phyloP scores from a whole-genome alignment of 2,797 vertebrate genomes.

The Cynopterus sphinx region DNA sequence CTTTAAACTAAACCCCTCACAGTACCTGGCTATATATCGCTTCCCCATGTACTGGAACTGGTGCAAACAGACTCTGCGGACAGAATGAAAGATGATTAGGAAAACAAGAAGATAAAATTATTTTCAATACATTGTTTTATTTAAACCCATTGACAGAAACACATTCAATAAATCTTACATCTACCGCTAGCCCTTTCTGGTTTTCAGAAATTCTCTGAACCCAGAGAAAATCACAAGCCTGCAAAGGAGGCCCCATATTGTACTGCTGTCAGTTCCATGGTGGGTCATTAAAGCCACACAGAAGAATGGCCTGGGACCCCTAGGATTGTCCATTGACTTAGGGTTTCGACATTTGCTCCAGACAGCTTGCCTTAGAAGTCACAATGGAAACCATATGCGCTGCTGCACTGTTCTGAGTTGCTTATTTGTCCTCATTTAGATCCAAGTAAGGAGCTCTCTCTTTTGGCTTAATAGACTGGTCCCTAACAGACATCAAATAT shows the following conservation, averaged over 20 bases:
- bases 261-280: rapidly evolving
- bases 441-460: not conserved
- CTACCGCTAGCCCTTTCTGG: not conserved
- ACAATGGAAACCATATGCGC: rapidly evolving
- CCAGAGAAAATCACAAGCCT: not conserved
- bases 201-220: not conserved
- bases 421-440: not conserved
- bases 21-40: conserved; percentile 97
- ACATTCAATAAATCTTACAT: not conserved
- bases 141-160: not conserved
- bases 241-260: not conserved
- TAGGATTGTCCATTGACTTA: rapidly evolving
- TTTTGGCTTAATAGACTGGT: not conserved
- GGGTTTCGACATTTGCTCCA: not conserved
- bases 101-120: not conserved
- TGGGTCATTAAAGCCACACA: rapidly evolving
- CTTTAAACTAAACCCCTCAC: conserved; percentile 75
- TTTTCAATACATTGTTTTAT: not conserved
- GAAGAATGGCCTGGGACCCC: not conserved
- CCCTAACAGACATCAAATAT: not conserved
- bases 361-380: not conserved
- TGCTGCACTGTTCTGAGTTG: not conserved
- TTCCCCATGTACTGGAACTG: conserved; percentile 99
- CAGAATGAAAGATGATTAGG: conserved; percentile 46
- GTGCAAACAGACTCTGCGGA: conserved; percentile 95